Conservation (phyloP, 1,140 invertebrate genomes). For the Ladona fulva region DNA sequence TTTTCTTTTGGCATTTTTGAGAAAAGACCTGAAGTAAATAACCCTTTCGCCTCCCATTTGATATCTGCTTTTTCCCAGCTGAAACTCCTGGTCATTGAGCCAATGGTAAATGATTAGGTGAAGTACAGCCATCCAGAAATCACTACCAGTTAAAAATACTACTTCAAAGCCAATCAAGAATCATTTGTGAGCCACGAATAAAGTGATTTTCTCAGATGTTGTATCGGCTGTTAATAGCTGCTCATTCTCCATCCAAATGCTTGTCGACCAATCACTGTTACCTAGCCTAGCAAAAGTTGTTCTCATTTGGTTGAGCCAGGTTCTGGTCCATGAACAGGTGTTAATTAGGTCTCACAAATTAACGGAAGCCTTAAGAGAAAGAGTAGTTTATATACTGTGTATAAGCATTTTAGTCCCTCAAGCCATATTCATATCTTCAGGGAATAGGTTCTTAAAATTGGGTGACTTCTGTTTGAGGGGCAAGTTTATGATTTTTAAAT, state of each 20-base stretch:
- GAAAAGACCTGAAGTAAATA: neutral
- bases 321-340: neutral
- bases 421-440: constrained; percentile 1
- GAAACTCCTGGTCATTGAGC: neutral
- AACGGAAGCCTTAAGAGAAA: neutral
- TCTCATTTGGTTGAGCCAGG: neutral
- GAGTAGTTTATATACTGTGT: neutral
- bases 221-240: neutral
- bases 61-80: neutral
- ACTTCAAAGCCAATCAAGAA: too few species aligned
- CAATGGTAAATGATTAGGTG: neutral
- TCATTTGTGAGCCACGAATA: neutral
- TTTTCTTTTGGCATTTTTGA: neutral
- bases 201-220: neutral
- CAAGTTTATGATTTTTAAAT: neutral
- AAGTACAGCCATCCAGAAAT: neutral
- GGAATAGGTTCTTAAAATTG: neutral
- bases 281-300: neutral
- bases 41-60: neutral
- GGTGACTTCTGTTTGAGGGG: neutral
- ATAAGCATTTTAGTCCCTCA: neutral
- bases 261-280: constrained; percentile 1
- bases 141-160: neutral
- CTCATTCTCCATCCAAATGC: neutral
- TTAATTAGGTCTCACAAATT: neutral